Evolutionary conservation across 2,888 invertebrate genomes (phyloP).

Genomic region (Drosophila merina): DNA sequence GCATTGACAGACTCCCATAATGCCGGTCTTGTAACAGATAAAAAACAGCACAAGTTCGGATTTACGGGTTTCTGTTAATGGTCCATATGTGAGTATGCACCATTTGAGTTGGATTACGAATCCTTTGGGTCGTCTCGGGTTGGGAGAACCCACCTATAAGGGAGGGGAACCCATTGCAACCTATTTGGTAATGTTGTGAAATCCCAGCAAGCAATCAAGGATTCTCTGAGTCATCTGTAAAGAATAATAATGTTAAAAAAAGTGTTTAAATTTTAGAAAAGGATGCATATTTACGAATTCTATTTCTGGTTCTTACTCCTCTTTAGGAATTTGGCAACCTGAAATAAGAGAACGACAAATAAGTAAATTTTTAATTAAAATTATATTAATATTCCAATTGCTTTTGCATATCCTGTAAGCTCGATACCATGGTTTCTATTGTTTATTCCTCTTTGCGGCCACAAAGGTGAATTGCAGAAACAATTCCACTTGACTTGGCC

Average conservation of each 20-base stretch:
- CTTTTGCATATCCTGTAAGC: background rate
- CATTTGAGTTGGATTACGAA: constrained; percentile 60
- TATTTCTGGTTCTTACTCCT: background rate
- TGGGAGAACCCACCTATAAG: background rate
- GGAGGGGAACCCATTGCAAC: background rate
- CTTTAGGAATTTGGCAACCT: background rate
- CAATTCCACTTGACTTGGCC: constrained; percentile 48
- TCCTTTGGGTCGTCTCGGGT: constrained; percentile 10
- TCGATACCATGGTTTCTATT: background rate
- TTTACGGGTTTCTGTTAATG: constrained; percentile 85
- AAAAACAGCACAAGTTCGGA: constrained; percentile 85
- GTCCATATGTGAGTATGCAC: constrained; percentile 83
- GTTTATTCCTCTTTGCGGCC: background rate
- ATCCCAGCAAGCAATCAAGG: constrained; percentile 13
- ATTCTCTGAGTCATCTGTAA: constrained; percentile 30
- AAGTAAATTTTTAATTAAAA: no score
- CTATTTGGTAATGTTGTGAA: constrained; percentile 46
- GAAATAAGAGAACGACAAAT: background rate
- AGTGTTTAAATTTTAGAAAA: background rate
- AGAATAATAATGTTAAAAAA: background rate
- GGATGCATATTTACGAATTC: constrained; percentile 15
- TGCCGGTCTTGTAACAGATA: constrained; percentile 84
- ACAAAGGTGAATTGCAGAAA: background rate
- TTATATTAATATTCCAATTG: no score
- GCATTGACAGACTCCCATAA: constrained; percentile 85